Evolutionary conservation across 2,797 vertebrate species (phyloP), one percentile per base, ranked within the genome.

Genomic region (Pangasius larnaudii): DNA sequence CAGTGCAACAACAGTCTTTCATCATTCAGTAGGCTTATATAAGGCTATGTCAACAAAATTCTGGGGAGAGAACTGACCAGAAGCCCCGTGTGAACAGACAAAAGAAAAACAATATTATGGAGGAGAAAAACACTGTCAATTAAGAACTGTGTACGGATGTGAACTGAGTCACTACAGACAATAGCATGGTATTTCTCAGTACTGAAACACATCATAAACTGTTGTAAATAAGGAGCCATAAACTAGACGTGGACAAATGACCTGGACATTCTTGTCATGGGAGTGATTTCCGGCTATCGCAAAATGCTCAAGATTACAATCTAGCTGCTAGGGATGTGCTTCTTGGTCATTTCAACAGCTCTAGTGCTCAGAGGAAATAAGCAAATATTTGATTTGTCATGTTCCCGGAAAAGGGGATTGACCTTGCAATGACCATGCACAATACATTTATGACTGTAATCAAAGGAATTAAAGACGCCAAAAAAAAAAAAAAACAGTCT

Each of bases 41-140:
- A 85, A 72, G 85, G 74, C 75, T 81, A 56, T 80, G 78, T 91
- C 88, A 86, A 88, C 83, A 84, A 42, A 84, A 81, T 74, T 71
- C 85, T 81, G 85, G 56, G 9, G 24, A 56, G 78, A 69, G 75
- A 86, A 88, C 88, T 58, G 69, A 85, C 84, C 84, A 85, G 69
- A 74, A 85, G 69, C 79, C 56, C 56, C 79, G 56, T 61, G 79
- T 59, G 79, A 79, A 79, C 77, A 79, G 8, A 58, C 30, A 30
- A 3, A 51, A 49, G 46, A n/a, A 84, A 85, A 85, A 56, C 65
- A 85, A 59, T 59, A 19, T 74, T 69, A 33, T 3, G 4, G 22
- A 49, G 1, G 6, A 16, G 30, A 53, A 24, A 69, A 69, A 59
- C 36, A 27, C 36, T 30, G 18, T 65, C n/a, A 67, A 67, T 67